Percentiles rank a stretch among this genome's conserved stretches.
Conservation (phyloP, 2,888 invertebrate genomes). For the Acronicta alni region DNA sequence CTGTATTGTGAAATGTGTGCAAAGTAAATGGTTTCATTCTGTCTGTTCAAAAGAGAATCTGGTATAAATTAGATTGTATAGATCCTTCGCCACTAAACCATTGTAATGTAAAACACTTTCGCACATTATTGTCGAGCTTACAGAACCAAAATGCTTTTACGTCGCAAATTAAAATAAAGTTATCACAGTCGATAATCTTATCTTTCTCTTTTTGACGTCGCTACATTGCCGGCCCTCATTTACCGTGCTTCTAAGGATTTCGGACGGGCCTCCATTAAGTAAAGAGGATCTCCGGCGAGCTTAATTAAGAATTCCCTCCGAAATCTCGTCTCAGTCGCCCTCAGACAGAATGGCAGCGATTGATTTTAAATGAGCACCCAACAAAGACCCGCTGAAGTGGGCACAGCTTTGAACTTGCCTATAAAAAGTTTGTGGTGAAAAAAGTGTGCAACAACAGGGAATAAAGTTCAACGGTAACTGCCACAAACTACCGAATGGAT, state of each 20-base stretch:
- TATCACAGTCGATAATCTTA: slow-evolving; percentile 72
- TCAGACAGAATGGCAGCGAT: slow-evolving; percentile 81
- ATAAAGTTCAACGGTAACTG: slow-evolving; percentile 50
- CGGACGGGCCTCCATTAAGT: slow-evolving; percentile 83
- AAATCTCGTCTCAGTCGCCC: slow-evolving; percentile 81
- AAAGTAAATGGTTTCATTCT: too few relatives aligned
- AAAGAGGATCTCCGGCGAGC: slow-evolving; percentile 83
- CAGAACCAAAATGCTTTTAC: slow-evolving; percentile 59
- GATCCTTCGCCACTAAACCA: neutral
- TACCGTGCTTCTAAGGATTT: slow-evolving; percentile 79
- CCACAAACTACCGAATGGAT: slow-evolving; percentile 51
- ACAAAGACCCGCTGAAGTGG: slow-evolving; percentile 76
- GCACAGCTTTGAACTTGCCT: slow-evolving; percentile 70
- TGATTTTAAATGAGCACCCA: slow-evolving; percentile 86
- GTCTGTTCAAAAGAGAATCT: too few relatives aligned
- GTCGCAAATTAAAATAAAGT: slow-evolving; percentile 69
- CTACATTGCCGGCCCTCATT: slow-evolving; percentile 72
- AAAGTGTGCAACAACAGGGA: slow-evolving; percentile 54
- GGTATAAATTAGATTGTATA: too few relatives aligned
- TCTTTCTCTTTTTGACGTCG: slow-evolving; percentile 73
- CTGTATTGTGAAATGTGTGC: too few relatives aligned
- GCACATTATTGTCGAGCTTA: slow-evolving; percentile 26
- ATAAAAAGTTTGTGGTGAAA: slow-evolving; percentile 77
- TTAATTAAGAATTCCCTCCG: slow-evolving; percentile 88
- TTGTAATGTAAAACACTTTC: slow-evolving; percentile 33